phyloP scores from a whole-genome alignment of 1,140 invertebrate species.

The Notospermus geniculatus region DNA sequence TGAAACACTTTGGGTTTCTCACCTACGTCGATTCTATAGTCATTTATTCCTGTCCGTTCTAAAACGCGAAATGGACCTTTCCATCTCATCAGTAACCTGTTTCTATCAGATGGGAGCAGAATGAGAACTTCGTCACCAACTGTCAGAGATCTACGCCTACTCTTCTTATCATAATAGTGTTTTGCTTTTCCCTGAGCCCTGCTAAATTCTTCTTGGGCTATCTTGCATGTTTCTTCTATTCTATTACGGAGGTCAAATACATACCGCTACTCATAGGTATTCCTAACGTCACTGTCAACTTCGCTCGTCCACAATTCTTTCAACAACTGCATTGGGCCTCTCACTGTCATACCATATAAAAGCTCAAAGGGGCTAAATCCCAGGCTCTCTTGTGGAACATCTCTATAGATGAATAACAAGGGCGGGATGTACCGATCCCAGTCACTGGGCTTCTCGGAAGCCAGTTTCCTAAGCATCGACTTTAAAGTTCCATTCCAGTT shows the following conservation, averaged over 20 bases:
- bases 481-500: slow-evolving; percentile 24
- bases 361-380: slow-evolving; percentile 15
- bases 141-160: slow-evolving; percentile 12
- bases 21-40: not conserved
- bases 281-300: slow-evolving; percentile 8
- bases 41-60: not conserved
- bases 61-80: slow-evolving; percentile 6
- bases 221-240: slow-evolving; percentile 21
- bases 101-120: slow-evolving; percentile 17
- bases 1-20: not conserved
- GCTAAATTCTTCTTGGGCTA: slow-evolving; percentile 19
- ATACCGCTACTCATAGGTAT: slow-evolving; percentile 23
- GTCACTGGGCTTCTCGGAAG: slow-evolving; percentile 21
- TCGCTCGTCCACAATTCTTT: slow-evolving; percentile 23
- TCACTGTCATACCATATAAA: slow-evolving; percentile 13
- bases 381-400: slow-evolving; percentile 20
- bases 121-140: slow-evolving; percentile 15
- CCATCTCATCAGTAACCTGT: slow-evolving; percentile 20
- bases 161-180: slow-evolving; percentile 19
- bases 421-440: slow-evolving; percentile 28
- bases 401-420: slow-evolving; percentile 27
- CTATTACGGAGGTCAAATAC: slow-evolving; percentile 25
- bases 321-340: slow-evolving; percentile 18
- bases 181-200: slow-evolving; percentile 9
- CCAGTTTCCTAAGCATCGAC: slow-evolving; percentile 20